Percentiles rank a stretch among this genome's conserved stretches.
Evolutionary conservation across 1,140 invertebrate species (phyloP).

Genomic region (Drosophila lacertosa): DNA sequence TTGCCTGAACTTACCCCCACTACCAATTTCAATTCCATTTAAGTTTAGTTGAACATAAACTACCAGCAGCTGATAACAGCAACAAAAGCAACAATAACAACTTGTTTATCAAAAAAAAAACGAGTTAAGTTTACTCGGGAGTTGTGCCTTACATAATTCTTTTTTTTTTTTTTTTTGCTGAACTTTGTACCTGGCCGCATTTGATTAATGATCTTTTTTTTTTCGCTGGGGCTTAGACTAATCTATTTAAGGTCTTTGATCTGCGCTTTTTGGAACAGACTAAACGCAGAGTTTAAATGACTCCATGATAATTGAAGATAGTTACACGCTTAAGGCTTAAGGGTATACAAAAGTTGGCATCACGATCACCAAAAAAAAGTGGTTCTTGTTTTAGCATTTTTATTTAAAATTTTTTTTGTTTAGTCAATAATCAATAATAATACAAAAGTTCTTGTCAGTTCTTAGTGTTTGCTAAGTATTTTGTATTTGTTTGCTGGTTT

Average conservation of each 20-base stretch:
- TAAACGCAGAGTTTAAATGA: not conserved
- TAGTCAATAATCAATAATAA: too few species aligned
- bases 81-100: not conserved
- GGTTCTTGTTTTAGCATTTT: too few species aligned
- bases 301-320: too few species aligned
- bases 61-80: conserved; percentile 19
- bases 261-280: not conserved
- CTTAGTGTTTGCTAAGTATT: too few species aligned
- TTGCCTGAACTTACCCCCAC: not conserved
- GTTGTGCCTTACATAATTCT: not conserved
- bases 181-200: not conserved
- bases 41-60: conserved; percentile 15
- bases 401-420: too few species aligned
- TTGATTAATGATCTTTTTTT: not conserved
- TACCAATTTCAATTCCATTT: conserved; percentile 5
- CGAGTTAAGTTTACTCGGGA: not conserved
- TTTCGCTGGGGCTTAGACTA: not conserved
- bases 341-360: too few species aligned
- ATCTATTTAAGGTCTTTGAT: conserved; percentile 2
- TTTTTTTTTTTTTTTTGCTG: too few species aligned
- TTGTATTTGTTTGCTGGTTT: too few species aligned
- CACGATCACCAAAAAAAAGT: too few species aligned
- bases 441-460: too few species aligned
- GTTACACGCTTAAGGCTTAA: too few species aligned
- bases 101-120: not conserved